Base-by-base conservation (phyloP, 1,140 invertebrate genomes). In the Brachionus asplanchnoidis region DNA sequence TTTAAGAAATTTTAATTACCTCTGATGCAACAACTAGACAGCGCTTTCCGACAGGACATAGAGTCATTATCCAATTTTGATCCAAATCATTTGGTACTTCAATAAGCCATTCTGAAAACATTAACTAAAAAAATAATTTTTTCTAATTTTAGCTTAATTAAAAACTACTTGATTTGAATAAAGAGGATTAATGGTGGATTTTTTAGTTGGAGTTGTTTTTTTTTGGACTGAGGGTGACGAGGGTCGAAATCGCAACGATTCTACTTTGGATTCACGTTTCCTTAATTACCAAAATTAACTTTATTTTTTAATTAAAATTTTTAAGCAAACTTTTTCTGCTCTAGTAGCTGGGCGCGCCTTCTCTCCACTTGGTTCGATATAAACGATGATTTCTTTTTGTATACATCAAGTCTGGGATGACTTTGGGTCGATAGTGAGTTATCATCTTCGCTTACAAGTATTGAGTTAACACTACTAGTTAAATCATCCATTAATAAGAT, bases 51-150 rank as follows among this genome's bases (percentile, higher is more conserved):
- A 93, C 91, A 42, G 96, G 96, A 89, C 94, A 95, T 0, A 94
- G 91, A 40, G 95, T 92, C 85, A 95, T 91, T n/a, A 93, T 88
- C 95, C 95, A 98, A 73, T 65, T 82, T 8, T 60, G 60, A 6
- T 36, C 32, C 40, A 82, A 82, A 17, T 82, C 79, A 80, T 91
- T 89, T 14, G 96, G 96, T 66, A 93, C 92, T 86, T 97, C 94
- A 1, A 94, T 89, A 88, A 98, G 90, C 95, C 95, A 98, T 89
- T 97, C 96, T 0, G 95, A 97, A 28, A 94, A 87, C 95, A 95
- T 95, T 42, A 94, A 88, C 88, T 91, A 73, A 73, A 20, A 36
- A 9, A 23, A 77, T 14, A 44, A 8, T 11, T 14, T 80, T 26
- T 6, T 20, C 56, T 40, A 56, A 80, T 9, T n/a, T 17, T n/a